A percentile compares a stretch with the other conserved stretches of the same genome.
Evolutionary conservation across 2,113 vertebrate species (phyloP).

Genomic region (pig (Sus scrofa)): T2T-Sscrofa CM000821.6:18451001-18451500

Average conservation of each 20-base stretch:
- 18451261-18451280: neutral
- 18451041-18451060: too few species aligned
- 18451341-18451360: neutral
- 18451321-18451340: neutral
- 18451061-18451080: too few species aligned
- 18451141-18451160: too few species aligned
- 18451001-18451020: too few species aligned
- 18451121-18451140: too few species aligned
- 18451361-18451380: neutral
- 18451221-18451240: neutral
- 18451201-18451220: neutral
- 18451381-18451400: too few species aligned
- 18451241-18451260: neutral
- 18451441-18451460: neutral
- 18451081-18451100: too few species aligned
- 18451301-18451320: neutral
- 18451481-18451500: rapidly evolving
- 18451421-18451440: too few species aligned
- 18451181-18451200: conserved; percentile 1
- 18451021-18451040: too few species aligned
- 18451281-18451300: neutral
- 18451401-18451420: rapidly evolving
- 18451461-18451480: neutral
- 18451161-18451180: neutral
- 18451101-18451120: too few species aligned